A percentile compares a stretch with the other conserved stretches of the same genome.
Conservation (phyloP, 2,888 invertebrate species). For the Sesamia inferens region DNA sequence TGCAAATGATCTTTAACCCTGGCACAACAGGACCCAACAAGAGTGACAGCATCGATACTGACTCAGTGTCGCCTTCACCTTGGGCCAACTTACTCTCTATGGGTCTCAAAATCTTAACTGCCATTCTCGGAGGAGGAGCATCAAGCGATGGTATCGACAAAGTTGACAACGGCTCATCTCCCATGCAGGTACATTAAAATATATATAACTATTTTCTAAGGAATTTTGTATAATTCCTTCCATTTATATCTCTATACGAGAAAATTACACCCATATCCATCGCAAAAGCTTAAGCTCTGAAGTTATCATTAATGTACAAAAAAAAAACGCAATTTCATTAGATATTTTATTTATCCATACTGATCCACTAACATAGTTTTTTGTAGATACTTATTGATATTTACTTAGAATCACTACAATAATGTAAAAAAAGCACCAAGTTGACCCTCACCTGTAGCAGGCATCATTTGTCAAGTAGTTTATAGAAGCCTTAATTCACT, state of each 20-base stretch:
- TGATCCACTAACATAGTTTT: conserved; percentile 85
- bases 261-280: conserved; percentile 41
- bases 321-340: conserved; percentile 58
- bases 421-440: conserved; percentile 83
- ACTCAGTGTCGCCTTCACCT: conserved; percentile 93
- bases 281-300: conserved; percentile 60
- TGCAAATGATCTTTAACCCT: conserved; percentile 96
- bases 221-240: conserved; percentile 19
- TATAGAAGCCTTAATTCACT: conserved; percentile 79
- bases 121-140: conserved; percentile 94
- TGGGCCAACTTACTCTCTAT: conserved; percentile 97
- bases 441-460: conserved; percentile 83
- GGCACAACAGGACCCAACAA: conserved; percentile 93
- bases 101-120: conserved; percentile 96
- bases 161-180: conserved; percentile 96
- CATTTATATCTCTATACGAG: conserved; percentile 45
- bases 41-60: conserved; percentile 93
- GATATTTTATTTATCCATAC: conserved; percentile 75
- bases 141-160: conserved; percentile 96
- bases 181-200: conserved; percentile 94
- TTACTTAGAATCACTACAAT: conserved; percentile 75
- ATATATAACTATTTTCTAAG: conserved; percentile 12
- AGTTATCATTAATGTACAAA: conserved; percentile 68
- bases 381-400: conserved; percentile 80
- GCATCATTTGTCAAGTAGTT: conserved; percentile 77